Conservation (phyloP, 1,140 invertebrate species). For the Lepidurus apus region DNA sequence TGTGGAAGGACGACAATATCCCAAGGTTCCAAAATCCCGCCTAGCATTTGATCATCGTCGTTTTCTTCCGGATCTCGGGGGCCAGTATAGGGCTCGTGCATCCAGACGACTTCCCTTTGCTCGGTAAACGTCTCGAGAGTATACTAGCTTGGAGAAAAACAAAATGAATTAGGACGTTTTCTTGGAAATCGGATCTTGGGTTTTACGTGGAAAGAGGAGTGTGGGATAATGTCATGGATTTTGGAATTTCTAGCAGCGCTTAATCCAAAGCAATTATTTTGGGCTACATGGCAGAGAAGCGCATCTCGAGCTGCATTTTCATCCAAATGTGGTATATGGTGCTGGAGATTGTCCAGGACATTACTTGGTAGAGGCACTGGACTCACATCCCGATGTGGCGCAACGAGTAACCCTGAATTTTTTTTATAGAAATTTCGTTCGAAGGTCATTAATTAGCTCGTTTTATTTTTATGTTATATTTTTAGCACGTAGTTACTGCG, state of each 20-base stretch:
- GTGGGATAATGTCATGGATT: conserved; percentile 29
- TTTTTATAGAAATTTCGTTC: background rate
- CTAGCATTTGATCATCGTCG: background rate
- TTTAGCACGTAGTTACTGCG: background rate
- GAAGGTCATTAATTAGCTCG: background rate
- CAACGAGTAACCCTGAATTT: background rate
- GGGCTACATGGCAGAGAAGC: conserved; percentile 25
- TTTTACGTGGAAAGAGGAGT: conserved; percentile 30
- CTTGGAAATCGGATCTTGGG: background rate
- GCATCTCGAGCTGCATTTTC: conserved; percentile 29
- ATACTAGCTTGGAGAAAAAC: background rate
- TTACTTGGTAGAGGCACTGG: background rate
- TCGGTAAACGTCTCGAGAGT: conserved; percentile 34
- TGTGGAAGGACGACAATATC: conserved; percentile 34
- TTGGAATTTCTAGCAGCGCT: conserved; percentile 17
- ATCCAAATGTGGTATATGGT: conserved; percentile 25
- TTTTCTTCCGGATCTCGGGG: conserved; percentile 22
- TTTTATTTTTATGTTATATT: background rate
- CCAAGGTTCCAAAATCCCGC: conserved; percentile 31
- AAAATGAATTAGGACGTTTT: background rate
- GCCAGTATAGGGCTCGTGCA: conserved; percentile 33
- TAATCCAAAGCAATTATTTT: conserved; percentile 27
- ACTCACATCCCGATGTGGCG: background rate
- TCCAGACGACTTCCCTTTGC: conserved; percentile 28
- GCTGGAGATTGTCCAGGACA: background rate